A percentile compares a stretch with the other conserved stretches of the same genome.
Conservation (phyloP, 2,797 vertebrate species). For the Xenopus petersii region DNA sequence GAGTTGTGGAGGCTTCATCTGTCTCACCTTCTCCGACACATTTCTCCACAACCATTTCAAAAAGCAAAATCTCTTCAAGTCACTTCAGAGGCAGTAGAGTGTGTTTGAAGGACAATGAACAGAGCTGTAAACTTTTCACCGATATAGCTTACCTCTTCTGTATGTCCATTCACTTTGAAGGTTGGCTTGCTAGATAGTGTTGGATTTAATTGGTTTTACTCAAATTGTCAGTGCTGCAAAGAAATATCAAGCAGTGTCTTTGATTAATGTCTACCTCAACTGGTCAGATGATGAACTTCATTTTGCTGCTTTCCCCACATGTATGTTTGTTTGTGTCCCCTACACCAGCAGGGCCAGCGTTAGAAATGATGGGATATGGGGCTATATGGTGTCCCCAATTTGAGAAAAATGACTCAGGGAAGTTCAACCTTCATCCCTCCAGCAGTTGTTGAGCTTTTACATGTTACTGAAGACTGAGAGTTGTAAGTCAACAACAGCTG, state of each 20-base stretch:
- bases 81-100: slow-evolving; percentile 8
- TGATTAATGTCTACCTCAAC: slow-evolving; percentile 92
- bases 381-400: no score
- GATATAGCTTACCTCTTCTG: slow-evolving; percentile 57
- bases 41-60: slow-evolving; percentile 24
- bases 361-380: no score
- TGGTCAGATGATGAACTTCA: slow-evolving; percentile 73
- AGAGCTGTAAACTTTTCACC: slow-evolving; percentile 64
- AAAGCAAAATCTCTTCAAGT: slow-evolving; percentile 43
- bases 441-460: no score
- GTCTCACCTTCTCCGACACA: slow-evolving; percentile 34
- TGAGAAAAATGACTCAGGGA: no score
- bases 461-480: no score
- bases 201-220: slow-evolving; percentile 74
- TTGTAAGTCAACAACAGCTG: no score
- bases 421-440: no score
- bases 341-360: no score
- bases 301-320: slow-evolving; percentile 75
- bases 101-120: slow-evolving; percentile 76
- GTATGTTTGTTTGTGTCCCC: slow-evolving; percentile 56
- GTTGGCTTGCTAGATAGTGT: slow-evolving; percentile 81
- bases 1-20: slow-evolving; percentile 45
- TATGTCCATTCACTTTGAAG: slow-evolving; percentile 83
- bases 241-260: slow-evolving; percentile 67
- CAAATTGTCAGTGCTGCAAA: slow-evolving; percentile 88